Evolutionary conservation across 2,113 vertebrate species (phyloP).

Genomic region (Xyrauchen texanus): DNA sequence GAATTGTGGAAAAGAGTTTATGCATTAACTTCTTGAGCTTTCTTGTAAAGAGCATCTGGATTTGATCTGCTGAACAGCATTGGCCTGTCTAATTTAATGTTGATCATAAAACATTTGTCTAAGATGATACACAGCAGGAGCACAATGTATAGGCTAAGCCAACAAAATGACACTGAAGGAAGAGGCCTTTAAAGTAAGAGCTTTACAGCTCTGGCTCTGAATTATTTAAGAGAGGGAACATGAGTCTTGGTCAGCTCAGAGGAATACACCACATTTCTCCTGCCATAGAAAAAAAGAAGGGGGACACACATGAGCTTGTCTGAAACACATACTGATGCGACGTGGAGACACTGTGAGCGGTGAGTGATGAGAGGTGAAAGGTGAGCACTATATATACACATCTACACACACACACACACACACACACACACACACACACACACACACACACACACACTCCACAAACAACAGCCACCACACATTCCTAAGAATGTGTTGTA

Average conservation of each 20-base stretch:
- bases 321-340: neutral
- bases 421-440: constrained; percentile 37
- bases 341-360: constrained; percentile 9
- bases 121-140: constrained; percentile 36
- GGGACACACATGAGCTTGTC: constrained; percentile 15
- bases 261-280: constrained; percentile 32
- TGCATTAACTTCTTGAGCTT: neutral
- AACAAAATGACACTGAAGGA: constrained; percentile 21
- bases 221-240: constrained; percentile 50
- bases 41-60: constrained; percentile 38
- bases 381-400: constrained; percentile 38
- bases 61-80: constrained; percentile 25
- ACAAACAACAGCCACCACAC: constrained; percentile 29
- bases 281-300: constrained; percentile 3
- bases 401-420: constrained; percentile 20
- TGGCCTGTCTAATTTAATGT: constrained; percentile 37
- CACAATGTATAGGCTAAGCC: constrained; percentile 20
- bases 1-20: too few relatives aligned
- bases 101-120: constrained; percentile 37
- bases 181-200: constrained; percentile 49
- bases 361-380: constrained; percentile 40
- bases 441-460: constrained; percentile 22
- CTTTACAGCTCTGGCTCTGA: constrained; percentile 29
- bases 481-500: neutral
- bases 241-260: constrained; percentile 28